These are phyloP conservation scores for Andrena bucephala DNA, from an alignment of 2,888 invertebrate species.

Conservation along the genomic window DNA sequence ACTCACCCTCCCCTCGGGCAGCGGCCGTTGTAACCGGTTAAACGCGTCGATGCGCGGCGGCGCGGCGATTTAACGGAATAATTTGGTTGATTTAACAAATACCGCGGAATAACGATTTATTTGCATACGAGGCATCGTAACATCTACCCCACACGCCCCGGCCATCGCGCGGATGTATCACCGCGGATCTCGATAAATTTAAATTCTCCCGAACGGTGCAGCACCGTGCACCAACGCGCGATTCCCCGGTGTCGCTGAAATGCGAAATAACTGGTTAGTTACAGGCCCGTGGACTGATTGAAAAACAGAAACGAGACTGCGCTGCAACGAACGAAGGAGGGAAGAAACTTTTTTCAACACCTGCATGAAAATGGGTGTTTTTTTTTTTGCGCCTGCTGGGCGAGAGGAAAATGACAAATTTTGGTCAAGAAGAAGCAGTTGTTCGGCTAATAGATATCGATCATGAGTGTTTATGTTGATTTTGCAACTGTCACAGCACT, in stretches of 20 bases:
- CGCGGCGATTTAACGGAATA: constrained; percentile 72
- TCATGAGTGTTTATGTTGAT: too few species aligned
- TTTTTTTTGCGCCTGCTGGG: too few species aligned
- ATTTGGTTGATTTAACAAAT: constrained; percentile 76
- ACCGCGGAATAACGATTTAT: constrained; percentile 73
- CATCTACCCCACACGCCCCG: background rate
- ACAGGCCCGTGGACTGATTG: constrained; percentile 43
- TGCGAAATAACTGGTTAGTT: constrained; percentile 53
- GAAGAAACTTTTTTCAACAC: background rate
- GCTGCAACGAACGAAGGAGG: background rate
- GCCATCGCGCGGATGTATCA: constrained; percentile 57
- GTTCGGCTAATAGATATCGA: too few species aligned
- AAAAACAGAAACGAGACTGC: constrained; percentile 48
- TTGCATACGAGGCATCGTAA: constrained; percentile 60
- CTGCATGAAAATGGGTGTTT: too few species aligned
- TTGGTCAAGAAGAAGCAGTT: too few species aligned
- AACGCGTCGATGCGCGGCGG: constrained; percentile 46
- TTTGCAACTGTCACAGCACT: too few species aligned
- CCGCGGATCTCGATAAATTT: constrained; percentile 67
- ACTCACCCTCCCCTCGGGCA: constrained; percentile 43
- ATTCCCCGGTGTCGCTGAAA: constrained; percentile 30
- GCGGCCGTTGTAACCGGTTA: constrained; percentile 51
- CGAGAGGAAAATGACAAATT: too few species aligned
- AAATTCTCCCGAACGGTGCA: constrained; percentile 48
- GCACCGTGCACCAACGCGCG: constrained; percentile 20